Conservation (phyloP, 2,888 invertebrate genomes). For the Synergus itoensis region DNA sequence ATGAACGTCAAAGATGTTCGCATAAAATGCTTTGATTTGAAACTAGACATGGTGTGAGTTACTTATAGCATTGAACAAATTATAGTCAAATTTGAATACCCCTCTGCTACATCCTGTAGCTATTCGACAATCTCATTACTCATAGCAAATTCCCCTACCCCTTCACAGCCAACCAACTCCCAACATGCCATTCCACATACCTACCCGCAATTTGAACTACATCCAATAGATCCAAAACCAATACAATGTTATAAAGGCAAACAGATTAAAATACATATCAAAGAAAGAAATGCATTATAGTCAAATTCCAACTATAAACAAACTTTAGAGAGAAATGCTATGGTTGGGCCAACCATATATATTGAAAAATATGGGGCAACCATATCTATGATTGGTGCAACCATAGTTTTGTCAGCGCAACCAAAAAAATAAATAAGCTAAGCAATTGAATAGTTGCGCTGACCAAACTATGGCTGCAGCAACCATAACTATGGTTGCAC, state of each 20-base stretch:
- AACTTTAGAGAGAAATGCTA: too few species aligned
- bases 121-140: slow-evolving; percentile 58
- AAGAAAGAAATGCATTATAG: too few species aligned
- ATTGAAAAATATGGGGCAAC: too few species aligned
- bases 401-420: too few species aligned
- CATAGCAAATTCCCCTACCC: slow-evolving; percentile 52
- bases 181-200: slow-evolving; percentile 51
- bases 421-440: too few species aligned
- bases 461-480: too few species aligned
- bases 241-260: slow-evolving; percentile 10
- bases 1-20: not conserved
- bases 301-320: too few species aligned
- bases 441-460: too few species aligned
- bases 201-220: slow-evolving; percentile 44
- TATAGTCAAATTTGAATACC: slow-evolving; percentile 34
- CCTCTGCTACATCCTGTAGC: slow-evolving; percentile 44
- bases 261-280: too few species aligned
- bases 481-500: too few species aligned
- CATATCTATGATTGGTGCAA: too few species aligned
- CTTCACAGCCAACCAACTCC: slow-evolving; percentile 44
- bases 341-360: too few species aligned
- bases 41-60: slow-evolving; percentile 15
- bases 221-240: slow-evolving; percentile 45
- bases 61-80: slow-evolving; percentile 25
- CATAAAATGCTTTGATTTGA: slow-evolving; percentile 25